Base-by-base conservation (phyloP, 2,888 invertebrate species). In the Limnephilus marmoratus region DNA sequence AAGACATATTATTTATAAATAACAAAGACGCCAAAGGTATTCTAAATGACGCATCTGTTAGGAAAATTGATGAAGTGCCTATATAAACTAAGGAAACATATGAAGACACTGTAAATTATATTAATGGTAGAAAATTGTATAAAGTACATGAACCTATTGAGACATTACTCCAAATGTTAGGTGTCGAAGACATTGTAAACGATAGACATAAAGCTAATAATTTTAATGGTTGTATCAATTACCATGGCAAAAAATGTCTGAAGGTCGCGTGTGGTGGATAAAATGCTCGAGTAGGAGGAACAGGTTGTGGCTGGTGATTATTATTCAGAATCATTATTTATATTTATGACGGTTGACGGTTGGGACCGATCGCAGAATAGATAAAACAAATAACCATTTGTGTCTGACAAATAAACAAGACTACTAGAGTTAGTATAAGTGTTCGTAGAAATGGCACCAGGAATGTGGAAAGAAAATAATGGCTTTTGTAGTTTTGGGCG, bases 341-440 rank as follows among this genome's bases (percentile, higher is more conserved):
- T 68, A 18, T 82, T 82, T 34, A 34, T 34, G 34, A 24, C 82
- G 15, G 82, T 82, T 82, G 82, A 82, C 82, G 34, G 82, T 31
- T 34, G 31, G 7, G 82, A 82, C 18, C 13, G 82, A 82, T 82
- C 18, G 82, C 82, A 82, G 34, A 82, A 82, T 31, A 82, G 82
- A 82, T 82, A 82, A 82, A 82, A 34, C 82, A 82, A 82, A 82
- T 82, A 82, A 34, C 82, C 82, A 82, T 34, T 34, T 15, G 34
- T 13, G 34, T 34, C 34, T 29, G 34, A 34, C 31, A 82, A 29
- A 34, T 24, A 45, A 86, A 86, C 24, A 41, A 31, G 45, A 85
- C 34, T 34, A 31, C 83, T 29, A 45, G 49, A 45, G 3, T 29
- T 68, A 24, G n/a, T 68, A 68, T 31, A 4, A 24, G 68, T 68